Conservation (phyloP, 2,797 vertebrate species). For the Philypnodon macrostomus region DNA sequence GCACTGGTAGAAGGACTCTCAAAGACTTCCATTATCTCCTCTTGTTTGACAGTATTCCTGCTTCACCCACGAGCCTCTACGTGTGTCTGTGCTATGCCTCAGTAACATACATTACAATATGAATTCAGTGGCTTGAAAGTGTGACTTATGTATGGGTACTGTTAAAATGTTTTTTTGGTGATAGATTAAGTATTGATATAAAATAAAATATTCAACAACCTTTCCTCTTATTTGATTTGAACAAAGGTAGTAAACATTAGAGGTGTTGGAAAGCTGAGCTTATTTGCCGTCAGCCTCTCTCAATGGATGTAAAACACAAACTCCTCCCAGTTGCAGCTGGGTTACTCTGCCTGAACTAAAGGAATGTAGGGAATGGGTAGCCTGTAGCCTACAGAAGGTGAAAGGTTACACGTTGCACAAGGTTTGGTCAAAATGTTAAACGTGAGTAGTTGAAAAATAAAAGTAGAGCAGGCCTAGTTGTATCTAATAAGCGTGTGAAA, state of each 20-base stretch:
- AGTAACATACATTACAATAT: constrained; percentile 1
- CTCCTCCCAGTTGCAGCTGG: too few species aligned
- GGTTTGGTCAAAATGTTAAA: too few species aligned
- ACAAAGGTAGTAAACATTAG: not conserved
- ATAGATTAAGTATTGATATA: constrained; percentile 1
- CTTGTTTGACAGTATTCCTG: constrained; percentile 7
- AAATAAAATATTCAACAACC: constrained; percentile 22
- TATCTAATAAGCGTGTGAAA: too few species aligned
- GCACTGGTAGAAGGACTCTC: constrained; percentile 2
- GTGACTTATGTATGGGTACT: constrained; percentile 10
- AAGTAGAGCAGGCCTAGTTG: too few species aligned
- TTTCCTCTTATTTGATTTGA: not conserved
- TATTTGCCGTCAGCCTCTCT: not conserved
- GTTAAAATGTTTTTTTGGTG: constrained; percentile 17
- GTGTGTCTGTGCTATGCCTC: constrained; percentile 23
- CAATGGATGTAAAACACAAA: constrained; percentile 13
- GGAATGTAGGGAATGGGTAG: too few species aligned
- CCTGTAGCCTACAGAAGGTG: too few species aligned
- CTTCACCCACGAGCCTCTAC: constrained; percentile 6
- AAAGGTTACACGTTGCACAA: too few species aligned
- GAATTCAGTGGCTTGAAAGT: constrained; percentile 5
- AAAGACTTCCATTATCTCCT: constrained; percentile 1
- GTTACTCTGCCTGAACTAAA: too few species aligned
- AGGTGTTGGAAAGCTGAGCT: not conserved
- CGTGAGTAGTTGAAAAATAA: too few species aligned